phyloP scores from a whole-genome alignment of 2,888 invertebrate genomes.

The Tetranychus piercei region DNA sequence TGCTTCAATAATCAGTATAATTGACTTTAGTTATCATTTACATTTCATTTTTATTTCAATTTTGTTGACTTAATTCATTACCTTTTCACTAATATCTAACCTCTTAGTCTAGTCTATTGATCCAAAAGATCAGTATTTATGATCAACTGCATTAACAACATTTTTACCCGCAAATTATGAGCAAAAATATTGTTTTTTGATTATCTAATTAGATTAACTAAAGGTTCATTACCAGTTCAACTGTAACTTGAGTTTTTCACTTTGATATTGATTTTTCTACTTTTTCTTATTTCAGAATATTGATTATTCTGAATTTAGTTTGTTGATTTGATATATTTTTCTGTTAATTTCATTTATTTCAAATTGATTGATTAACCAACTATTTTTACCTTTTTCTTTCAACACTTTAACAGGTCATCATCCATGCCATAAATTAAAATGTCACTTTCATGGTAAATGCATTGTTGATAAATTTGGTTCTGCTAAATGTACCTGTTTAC shows the following conservation, averaged over 20 bases:
- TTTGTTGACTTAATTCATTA: no score
- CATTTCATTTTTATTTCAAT: no score
- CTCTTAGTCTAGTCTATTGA: no score
- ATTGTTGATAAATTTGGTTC: background rate
- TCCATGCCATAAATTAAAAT: slow-evolving; percentile 8
- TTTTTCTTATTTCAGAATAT: background rate
- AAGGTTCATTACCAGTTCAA: no score
- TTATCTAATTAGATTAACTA: no score
- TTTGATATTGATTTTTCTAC: no score
- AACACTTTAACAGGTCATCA: background rate
- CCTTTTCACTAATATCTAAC: no score
- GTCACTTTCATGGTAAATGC: background rate
- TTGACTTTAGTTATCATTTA: background rate
- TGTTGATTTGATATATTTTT: background rate
- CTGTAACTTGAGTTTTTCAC: no score
- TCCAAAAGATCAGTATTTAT: no score
- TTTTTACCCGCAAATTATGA: no score
- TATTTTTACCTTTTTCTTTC: background rate
- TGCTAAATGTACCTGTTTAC: slow-evolving; percentile 24
- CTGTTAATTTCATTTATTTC: background rate
- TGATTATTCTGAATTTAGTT: background rate
- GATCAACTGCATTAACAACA: no score
- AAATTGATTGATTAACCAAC: background rate
- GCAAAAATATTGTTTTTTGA: no score
- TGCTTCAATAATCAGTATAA: background rate